These are phyloP conservation scores for Trichonephila clavipes DNA, from an alignment of 1,140 invertebrate genomes.

Conservation along the genomic window DNA sequence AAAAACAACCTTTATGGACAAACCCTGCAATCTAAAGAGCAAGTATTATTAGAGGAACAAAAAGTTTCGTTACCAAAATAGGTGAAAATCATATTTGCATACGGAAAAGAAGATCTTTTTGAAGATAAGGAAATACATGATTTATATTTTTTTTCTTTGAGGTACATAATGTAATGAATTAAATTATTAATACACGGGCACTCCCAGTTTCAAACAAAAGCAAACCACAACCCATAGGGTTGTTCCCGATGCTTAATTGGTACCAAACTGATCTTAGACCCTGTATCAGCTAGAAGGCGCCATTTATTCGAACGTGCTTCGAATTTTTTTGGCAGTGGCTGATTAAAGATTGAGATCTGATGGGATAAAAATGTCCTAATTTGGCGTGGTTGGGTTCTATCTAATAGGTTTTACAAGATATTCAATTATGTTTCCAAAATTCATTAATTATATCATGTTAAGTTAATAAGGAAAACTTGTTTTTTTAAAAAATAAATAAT, in stretches of 20 bases:
- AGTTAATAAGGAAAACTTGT: too few species aligned
- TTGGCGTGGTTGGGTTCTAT: background rate
- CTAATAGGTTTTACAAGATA: background rate
- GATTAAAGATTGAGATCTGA: background rate
- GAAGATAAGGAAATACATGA: background rate
- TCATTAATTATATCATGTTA: background rate
- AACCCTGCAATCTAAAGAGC: background rate
- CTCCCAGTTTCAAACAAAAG: background rate
- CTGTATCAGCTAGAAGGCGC: background rate
- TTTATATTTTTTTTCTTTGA: background rate
- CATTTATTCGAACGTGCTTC: background rate
- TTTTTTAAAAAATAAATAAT: too few species aligned
- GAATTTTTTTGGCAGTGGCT: background rate
- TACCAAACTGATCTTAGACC: background rate
- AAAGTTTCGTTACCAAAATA: background rate
- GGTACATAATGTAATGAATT: background rate
- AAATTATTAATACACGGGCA: background rate
- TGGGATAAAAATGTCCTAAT: background rate
- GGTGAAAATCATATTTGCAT: background rate
- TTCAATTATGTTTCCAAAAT: background rate
- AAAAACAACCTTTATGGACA: background rate
- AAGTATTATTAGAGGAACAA: background rate
- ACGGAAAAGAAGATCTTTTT: background rate
- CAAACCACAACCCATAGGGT: background rate
- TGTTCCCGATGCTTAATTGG: background rate